Conservation (phyloP, 2,113 vertebrate genomes). For the Cololabis saira region DNA sequence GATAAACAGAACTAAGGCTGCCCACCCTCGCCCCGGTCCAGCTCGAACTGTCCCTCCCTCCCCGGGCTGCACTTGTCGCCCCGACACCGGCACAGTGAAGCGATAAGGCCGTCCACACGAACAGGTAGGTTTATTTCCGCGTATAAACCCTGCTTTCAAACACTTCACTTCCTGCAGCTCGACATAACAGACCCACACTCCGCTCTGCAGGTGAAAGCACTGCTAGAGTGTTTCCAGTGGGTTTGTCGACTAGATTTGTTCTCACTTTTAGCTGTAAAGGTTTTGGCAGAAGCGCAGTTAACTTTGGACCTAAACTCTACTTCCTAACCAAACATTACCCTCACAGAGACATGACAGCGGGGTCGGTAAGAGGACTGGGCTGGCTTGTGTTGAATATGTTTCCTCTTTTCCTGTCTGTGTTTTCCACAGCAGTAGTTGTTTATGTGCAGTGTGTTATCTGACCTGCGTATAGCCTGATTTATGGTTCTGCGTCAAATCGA, state of each 20-base stretch:
- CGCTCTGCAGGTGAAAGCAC: conserved; percentile 61
- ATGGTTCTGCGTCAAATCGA: no score
- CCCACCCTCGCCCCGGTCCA: conserved; percentile 80
- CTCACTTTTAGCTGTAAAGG: conserved; percentile 65
- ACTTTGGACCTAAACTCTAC: neutral
- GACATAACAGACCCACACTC: conserved; percentile 45
- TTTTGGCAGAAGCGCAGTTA: conserved; percentile 5
- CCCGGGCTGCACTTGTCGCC: neutral
- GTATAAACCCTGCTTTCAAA: conserved; percentile 11
- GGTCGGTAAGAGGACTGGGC: no score
- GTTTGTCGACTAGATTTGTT: conserved; percentile 52
- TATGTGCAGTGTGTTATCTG: no score
- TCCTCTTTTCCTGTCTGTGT: no score
- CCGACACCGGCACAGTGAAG: conserved; percentile 19
- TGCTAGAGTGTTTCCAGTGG: conserved; percentile 17
- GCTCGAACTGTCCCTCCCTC: conserved; percentile 8
- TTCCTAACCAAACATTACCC: conserved; percentile 3
- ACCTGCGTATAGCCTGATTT: no score
- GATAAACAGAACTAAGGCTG: conserved; percentile 79
- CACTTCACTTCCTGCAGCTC: conserved; percentile 38
- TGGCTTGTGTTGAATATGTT: no score
- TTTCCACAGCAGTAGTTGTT: no score
- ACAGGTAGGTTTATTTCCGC: conserved; percentile 71
- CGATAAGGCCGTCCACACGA: conserved; percentile 45
- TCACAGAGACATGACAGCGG: neutral